Conservation (phyloP, 1,140 invertebrate genomes). For the Archivesica marissinica region DNA sequence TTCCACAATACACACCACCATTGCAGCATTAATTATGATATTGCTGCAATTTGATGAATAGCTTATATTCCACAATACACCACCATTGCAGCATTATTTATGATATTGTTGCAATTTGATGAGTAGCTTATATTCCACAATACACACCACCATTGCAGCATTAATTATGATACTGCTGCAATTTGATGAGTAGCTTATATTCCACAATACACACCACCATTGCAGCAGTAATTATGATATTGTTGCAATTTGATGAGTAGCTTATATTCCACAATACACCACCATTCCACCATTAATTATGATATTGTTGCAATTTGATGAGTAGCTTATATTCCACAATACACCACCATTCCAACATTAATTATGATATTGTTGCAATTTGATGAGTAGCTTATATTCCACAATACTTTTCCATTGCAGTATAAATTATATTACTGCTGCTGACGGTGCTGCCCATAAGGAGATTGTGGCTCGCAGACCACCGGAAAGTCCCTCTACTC, state of each 20-base stretch:
- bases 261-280: background rate
- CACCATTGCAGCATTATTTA: background rate
- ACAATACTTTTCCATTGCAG: constrained; percentile 79
- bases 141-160: background rate
- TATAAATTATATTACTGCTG: constrained; percentile 86
- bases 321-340: no score
- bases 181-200: background rate
- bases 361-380: no score
- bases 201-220: background rate
- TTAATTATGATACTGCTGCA: background rate
- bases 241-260: background rate
- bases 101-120: background rate
- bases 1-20: background rate
- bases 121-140: no score
- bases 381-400: no score
- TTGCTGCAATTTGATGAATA: no score
- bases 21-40: background rate
- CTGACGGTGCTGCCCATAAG: constrained; percentile 85
- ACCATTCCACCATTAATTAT: background rate
- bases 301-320: background rate
- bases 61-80: background rate
- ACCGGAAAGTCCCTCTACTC: constrained; percentile 72
- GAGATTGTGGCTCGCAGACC: constrained; percentile 72
- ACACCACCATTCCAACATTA: background rate
- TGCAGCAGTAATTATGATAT: background rate